Base-by-base conservation (phyloP, 2,888 invertebrate genomes). In the Ptilodon capucinus region DNA sequence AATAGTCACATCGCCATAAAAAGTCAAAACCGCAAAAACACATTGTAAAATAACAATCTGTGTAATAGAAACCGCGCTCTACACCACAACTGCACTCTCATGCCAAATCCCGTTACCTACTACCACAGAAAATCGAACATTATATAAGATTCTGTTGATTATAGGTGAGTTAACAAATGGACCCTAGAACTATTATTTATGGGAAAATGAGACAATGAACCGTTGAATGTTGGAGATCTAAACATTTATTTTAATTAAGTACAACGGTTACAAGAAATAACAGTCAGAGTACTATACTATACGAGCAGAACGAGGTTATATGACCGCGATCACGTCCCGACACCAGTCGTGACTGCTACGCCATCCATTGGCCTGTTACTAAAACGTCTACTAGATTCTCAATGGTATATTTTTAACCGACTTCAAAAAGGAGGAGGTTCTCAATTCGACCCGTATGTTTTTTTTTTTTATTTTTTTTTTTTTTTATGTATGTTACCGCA, bases 301-400 rank as follows among this genome's bases (percentile, higher is more conserved):
- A 52, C 50, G 60, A 67, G 59, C 47, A 55, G 60, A 71, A 64
- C 63, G 64, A 68, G 66, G 68, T 67, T 70, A 65, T 63, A 68
- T 66, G 71, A 67, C 74, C 75, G 77, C 71, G 64, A 74, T 77
- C 79, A 78, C 78, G 76, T 77, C 64, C 66, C 57, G 58, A 35
- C 61, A 51, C 55, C 59, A 62, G 70, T 67, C 72, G 72, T 69
- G 74, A 76, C 71, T 64, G 56, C 60, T 50, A 54, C 51, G 52
- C 47, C 49, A 59, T 54, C 51, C 54, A 47, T 35, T 35, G 40
- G 46, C 51, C 45, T 41, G 51, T 48, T 46, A 32, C 23, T n/a
- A n/a, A n/a, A n/a, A n/a, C n/a, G n/a, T n/a, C n/a, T n/a, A n/a
- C n/a, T n/a, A n/a, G n/a, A n/a, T n/a, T n/a, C n/a, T n/a, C n/a